Percentiles rank a stretch among this genome's conserved stretches.
phyloP scores from a whole-genome alignment of 1,140 invertebrate species.

The Penaeus japonicus region DNA sequence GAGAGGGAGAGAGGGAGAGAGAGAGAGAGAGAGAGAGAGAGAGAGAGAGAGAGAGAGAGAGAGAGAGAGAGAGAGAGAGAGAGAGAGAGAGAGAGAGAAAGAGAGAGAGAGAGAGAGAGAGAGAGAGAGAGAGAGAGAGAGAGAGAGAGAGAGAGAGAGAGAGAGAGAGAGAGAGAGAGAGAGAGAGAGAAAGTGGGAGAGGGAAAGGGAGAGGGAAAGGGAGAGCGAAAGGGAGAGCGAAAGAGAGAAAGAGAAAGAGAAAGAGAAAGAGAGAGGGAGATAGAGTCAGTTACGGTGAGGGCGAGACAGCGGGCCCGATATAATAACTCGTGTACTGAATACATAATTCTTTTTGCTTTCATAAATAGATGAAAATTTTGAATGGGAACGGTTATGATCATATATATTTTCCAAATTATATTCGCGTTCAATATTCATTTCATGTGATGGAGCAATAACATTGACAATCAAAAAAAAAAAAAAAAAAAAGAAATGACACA shows the following conservation, averaged over 20 bases:
- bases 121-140: neutral
- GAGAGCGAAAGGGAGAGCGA: neutral
- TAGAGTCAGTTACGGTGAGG: too few relatives aligned
- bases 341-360: too few relatives aligned
- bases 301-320: neutral
- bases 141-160: constrained; percentile 4
- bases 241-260: neutral
- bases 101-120: neutral
- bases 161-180: neutral
- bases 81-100: neutral
- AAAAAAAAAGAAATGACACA: too few relatives aligned
- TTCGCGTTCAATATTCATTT: too few relatives aligned
- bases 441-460: too few relatives aligned
- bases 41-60: neutral
- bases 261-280: neutral
- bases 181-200: neutral
- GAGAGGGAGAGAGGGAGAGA: neutral
- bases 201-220: neutral
- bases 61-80: too few relatives aligned
- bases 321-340: neutral
- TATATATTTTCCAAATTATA: too few relatives aligned
- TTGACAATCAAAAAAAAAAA: too few relatives aligned
- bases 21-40: too few relatives aligned
- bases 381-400: too few relatives aligned
- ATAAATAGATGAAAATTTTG: too few relatives aligned